Conservation (phyloP, 2,888 invertebrate species). For the Tryphoninae sp. region DNA sequence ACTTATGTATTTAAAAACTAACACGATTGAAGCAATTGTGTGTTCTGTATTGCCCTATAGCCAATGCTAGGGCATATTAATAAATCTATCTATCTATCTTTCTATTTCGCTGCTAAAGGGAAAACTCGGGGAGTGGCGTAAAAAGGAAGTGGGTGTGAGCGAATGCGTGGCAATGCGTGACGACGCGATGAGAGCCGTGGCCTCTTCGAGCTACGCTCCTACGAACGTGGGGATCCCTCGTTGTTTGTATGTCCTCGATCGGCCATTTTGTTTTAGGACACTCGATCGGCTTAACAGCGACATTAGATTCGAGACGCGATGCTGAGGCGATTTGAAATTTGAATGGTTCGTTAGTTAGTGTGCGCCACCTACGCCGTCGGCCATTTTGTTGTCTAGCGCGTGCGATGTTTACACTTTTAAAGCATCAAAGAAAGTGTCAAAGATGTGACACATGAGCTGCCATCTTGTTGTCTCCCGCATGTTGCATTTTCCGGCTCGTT, state of each 20-base stretch:
- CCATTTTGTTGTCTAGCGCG: neutral
- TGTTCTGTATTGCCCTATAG: too few relatives aligned
- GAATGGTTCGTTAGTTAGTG: neutral
- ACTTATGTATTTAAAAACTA: too few relatives aligned
- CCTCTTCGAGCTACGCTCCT: constrained; percentile 19
- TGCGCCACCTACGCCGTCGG: too few relatives aligned
- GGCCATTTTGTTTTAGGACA: constrained; percentile 57
- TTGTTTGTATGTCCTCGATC: constrained; percentile 35
- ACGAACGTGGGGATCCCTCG: constrained; percentile 5
- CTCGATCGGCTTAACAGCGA: neutral
- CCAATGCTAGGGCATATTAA: too few relatives aligned
- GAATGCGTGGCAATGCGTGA: constrained; percentile 79
- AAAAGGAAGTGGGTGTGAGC: constrained; percentile 82
- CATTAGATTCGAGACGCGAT: too few relatives aligned
- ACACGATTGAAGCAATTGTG: too few relatives aligned
- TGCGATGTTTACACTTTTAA: neutral
- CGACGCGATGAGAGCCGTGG: constrained; percentile 66
- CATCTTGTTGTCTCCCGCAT: neutral
- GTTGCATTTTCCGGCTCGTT: neutral
- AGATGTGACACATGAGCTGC: neutral
- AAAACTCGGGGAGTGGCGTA: constrained; percentile 80
- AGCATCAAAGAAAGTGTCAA: neutral
- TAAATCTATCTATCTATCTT: too few relatives aligned
- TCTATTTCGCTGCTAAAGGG: constrained; percentile 66
- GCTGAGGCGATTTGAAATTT: neutral